Evolutionary conservation across 1,140 invertebrate species (phyloP), one percentile per base, ranked within the genome.

Genomic region (Drosophila melanica): DNA sequence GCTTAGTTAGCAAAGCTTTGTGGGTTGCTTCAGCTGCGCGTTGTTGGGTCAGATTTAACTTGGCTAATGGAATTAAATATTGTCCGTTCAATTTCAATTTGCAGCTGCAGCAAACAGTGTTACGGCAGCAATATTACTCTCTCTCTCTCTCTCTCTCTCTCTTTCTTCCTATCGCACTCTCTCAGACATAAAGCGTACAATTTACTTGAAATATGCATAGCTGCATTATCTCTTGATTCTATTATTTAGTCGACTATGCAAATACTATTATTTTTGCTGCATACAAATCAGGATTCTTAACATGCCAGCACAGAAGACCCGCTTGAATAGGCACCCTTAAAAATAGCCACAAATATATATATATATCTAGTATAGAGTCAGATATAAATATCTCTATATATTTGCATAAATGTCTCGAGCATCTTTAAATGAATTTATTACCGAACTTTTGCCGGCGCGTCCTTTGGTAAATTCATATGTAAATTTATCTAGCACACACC

Each of bases 351-450:
- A 53, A 6, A 11, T 16, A 23, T 9, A 64, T 5, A 54, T 12
- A 47, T 33, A 27, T 44, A 44, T 42, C 12, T 30, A 1, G 20
- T 48, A 16, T 57, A 57, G 42, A 18, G 39, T 14, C 20, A 23
- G 47, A 37, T 55, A 20, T 58, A 10, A 23, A 50, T 18, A 39
- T 39, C 11, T 42, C 11, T 42, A 6, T 27, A 73, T 81, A 77
- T 86, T 79, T 87, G 67, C 71, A 75, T 67, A 87, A 86, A 81
- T 57, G 75, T 87, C 75, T 86, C 64, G 55, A 53, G 51, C 78
- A 70, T 66, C 45, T 87, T 76, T 63, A 81, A 87, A 79, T 87
- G 75, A 86, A 79, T 87, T 87, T 86, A 86, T 87, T 73, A 79
- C 79, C 37, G 50, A 87, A 75, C 70, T 75, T 87, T 42, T 54